Base-by-base conservation (phyloP, 2,888 invertebrate species). In the Cheiracanthium punctorium region DNA sequence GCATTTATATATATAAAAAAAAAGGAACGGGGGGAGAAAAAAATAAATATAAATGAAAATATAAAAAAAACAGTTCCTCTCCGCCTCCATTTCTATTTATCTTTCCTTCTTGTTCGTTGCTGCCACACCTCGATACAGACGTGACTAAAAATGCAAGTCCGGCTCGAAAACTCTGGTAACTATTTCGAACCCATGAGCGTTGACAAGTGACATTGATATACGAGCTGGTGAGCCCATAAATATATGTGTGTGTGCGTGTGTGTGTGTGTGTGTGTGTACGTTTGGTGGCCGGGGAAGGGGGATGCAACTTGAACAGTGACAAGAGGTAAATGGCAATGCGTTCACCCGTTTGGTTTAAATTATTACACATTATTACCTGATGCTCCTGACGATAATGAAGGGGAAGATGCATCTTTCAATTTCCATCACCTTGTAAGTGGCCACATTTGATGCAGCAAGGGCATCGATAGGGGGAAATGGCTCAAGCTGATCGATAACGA, bases 161-260 rank as follows among this genome's bases (percentile, higher is more conserved):
- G 69, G 32, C 37, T 69, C 8, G 69, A 32, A 58, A 58, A 58
- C 58, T 24, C 12, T 24, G 14, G 58, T 58, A 58, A 20, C 58
- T 58, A 20, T 24, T 37, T 7, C 24, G 43, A 24, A 24, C n/a
- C 24, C 58, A 5, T 1, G 28, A 28, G 41, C 28, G 70, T 71
- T 64, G 79, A 79, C 79, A 79, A 41, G 72, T 73, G 80, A 79
- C 79, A 79, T 80, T 80, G 80, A 80, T 80, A 37, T 80, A 80
- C 43, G 64, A 37, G 43, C 30, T 32, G 64, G 72, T 30, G 72
- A 28, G 58, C 65, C 71, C 80, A 65, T 80, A 80, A 80, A 80
- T 80, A 80, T n/a, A n/a, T n/a, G n/a, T n/a, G n/a, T n/a, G n/a
- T n/a, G n/a, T n/a, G n/a, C n/a, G n/a, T n/a, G n/a, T n/a, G n/a